phyloP scores from a whole-genome alignment of 2,113 vertebrate genomes.

The Calyptomena viridis region DNA sequence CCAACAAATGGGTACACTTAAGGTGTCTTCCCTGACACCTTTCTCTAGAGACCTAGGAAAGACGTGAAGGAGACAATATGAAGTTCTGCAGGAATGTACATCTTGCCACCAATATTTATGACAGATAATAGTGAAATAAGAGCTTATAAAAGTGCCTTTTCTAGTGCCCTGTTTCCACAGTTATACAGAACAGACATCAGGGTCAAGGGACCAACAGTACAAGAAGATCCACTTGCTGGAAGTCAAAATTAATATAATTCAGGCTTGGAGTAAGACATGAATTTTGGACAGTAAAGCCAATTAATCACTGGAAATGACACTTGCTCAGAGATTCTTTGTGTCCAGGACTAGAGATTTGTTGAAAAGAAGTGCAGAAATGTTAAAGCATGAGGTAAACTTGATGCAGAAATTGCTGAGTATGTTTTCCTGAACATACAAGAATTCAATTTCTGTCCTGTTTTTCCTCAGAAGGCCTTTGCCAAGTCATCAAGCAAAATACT shows the following conservation, averaged over 20 bases:
- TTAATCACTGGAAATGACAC: neutral
- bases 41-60: neutral
- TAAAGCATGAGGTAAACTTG: neutral
- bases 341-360: neutral
- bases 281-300: neutral
- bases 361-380: neutral
- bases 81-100: neutral
- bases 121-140: neutral
- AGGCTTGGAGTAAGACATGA: neutral
- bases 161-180: neutral
- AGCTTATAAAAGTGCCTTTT: neutral
- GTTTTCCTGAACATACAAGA: neutral
- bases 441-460: neutral
- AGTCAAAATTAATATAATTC: neutral
- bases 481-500: neutral
- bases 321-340: neutral
- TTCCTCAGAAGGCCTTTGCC: neutral
- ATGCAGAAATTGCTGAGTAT: neutral
- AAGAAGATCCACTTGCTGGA: neutral
- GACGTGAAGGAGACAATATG: neutral
- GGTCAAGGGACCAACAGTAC: neutral
- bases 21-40: neutral
- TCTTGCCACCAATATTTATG: neutral
- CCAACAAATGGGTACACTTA: neutral
- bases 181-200: neutral